Evolutionary conservation across 92 coral and sea anemone genomes (phyloP).

Genomic region (Zoanthus sociatus): DNA sequence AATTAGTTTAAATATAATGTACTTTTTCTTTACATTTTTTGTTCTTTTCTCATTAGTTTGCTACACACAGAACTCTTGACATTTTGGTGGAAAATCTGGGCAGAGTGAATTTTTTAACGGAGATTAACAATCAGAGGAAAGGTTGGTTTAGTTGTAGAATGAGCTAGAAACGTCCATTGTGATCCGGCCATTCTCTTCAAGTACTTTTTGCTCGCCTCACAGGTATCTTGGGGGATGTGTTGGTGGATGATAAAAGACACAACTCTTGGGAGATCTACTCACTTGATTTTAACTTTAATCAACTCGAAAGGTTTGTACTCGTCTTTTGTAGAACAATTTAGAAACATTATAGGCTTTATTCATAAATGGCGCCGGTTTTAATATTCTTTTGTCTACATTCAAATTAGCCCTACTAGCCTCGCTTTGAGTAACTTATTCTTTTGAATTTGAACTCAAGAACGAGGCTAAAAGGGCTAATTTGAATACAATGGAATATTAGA

Average conservation of each 20-base stretch:
- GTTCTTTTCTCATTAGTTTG: slow-evolving; percentile 3
- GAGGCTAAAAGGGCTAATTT: no score
- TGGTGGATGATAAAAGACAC: slow-evolving; percentile 67
- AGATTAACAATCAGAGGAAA: slow-evolving; percentile 77
- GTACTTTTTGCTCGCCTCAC: not conserved
- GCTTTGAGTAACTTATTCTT: no score
- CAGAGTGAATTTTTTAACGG: slow-evolving; percentile 76
- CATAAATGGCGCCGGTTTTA: no score
- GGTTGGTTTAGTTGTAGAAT: slow-evolving; percentile 52
- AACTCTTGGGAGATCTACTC: slow-evolving; percentile 84
- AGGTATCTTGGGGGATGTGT: slow-evolving; percentile 91
- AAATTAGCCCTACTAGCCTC: no score
- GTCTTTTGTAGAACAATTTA: not conserved
- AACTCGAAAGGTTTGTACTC: slow-evolving; percentile 66
- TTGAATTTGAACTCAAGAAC: no score
- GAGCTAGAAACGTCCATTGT: not conserved
- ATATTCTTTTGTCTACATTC: no score
- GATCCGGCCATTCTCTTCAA: not conserved
- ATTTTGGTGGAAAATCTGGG: slow-evolving; percentile 98
- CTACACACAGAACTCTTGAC: slow-evolving; percentile 60
- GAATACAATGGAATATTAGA: no score
- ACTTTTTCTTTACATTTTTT: not conserved
- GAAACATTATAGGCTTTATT: no score
- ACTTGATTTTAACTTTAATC: slow-evolving; percentile 75
- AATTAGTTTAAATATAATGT: not conserved